Base-by-base conservation (phyloP, 2,797 vertebrate genomes). In the Simalia tracyae region DNA sequence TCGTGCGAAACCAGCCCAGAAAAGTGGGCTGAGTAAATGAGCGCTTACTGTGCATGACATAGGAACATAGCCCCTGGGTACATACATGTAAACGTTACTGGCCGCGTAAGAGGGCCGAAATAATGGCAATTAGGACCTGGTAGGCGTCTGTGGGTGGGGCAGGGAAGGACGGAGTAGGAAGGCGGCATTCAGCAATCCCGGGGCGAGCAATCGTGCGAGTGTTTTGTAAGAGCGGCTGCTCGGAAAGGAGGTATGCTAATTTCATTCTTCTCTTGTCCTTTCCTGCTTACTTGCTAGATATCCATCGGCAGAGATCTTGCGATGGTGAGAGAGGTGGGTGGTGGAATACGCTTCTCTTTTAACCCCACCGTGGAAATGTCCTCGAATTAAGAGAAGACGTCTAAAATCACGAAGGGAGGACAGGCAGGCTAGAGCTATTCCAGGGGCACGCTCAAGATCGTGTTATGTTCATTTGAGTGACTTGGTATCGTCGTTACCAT, bases 101-200 rank as follows among this genome's bases (percentile, higher is more conserved):
- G 50, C 12, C 15, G 3, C 14, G 2, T 9, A 36, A 36, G 36
- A 46, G 60, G 14, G 63, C 28, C 7, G 1, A 28, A 5, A n/a
- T n/a, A 12, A 31, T 9, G 90, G 54, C 15, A 42, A 91, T 89
- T 90, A 90, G 93, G 91, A 94, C 90, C 90, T 89, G 87, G 88
- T 19, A 59, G 24, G 5, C 56, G 36, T 46, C 61, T 2, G 91
- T 42, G 42, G 87, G 91, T 24, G n/a, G 46, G n/a, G 15, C 50
- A 88, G 64, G 88, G 60, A 81, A 14, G 36, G 28, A 22, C 26
- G 2, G 8, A 1, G 11, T 46, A 87, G 81, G 92, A 93, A 93
- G 88, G 87, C 57, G 24, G 3, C 28, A 12, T 4, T 22, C 36
- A 24, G 19, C 4, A 81, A 46, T 22, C 72, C 10, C 5, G 8